Evolutionary conservation across 1,140 invertebrate genomes (phyloP).

Genomic region (Atta cephalotes): DNA sequence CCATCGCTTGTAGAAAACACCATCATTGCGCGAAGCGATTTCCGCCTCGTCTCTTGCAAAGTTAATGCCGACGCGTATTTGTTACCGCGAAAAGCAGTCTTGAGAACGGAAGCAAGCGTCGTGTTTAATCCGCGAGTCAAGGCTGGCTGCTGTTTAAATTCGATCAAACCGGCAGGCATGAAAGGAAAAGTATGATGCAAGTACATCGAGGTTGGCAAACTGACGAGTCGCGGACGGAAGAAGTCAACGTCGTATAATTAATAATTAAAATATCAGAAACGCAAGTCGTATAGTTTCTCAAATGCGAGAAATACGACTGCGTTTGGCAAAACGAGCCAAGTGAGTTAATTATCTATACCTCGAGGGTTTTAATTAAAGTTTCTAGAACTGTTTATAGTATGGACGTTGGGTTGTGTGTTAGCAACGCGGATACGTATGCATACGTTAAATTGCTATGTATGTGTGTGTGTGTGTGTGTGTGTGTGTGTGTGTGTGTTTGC

Average conservation of each 20-base stretch:
- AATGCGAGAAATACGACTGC: background rate
- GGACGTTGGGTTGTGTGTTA: background rate
- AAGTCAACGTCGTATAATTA: constrained; percentile 35
- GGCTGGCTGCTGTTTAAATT: constrained; percentile 41
- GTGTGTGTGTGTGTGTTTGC: constrained; percentile 15
- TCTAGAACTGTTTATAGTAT: constrained; percentile 69
- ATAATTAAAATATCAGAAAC: constrained; percentile 62
- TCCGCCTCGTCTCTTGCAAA: constrained; percentile 27
- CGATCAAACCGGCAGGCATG: constrained; percentile 24
- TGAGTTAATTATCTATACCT: constrained; percentile 76
- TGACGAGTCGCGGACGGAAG: background rate
- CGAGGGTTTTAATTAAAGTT: constrained; percentile 76
- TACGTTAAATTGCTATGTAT: constrained; percentile 48
- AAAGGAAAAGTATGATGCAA: background rate
- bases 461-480: constrained; percentile 6
- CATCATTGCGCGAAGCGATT: constrained; percentile 24
- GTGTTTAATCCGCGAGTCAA: constrained; percentile 29
- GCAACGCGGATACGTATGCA: background rate
- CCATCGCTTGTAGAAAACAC: constrained; percentile 39
- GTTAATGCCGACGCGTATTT: constrained; percentile 44
- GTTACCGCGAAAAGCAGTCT: constrained; percentile 35
- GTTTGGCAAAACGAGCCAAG: constrained; percentile 29
- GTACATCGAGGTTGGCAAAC: background rate
- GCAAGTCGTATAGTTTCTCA: background rate
- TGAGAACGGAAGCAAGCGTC: constrained; percentile 7